These are phyloP conservation scores for Drosophila simulans DNA, from an alignment of 1,140 invertebrate species.

Conservation along the genomic window DNA sequence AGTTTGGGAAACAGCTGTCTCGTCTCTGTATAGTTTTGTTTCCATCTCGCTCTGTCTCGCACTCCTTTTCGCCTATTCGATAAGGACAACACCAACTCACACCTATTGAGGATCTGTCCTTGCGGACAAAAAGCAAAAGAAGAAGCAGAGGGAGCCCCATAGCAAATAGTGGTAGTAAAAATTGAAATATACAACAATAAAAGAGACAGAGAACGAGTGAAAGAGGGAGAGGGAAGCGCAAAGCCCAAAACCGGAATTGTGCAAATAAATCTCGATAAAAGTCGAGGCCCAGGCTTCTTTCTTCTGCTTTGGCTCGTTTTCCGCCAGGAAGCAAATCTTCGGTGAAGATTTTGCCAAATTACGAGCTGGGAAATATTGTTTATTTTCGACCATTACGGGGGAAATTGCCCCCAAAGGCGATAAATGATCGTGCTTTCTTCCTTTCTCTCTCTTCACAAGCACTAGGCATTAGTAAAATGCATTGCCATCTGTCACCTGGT, in stretches of 20 bases:
- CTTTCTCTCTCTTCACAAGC: neutral
- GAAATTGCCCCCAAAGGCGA: slow-evolving; percentile 51
- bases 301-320: slow-evolving; percentile 19
- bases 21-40: no score
- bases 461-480: slow-evolving; percentile 19
- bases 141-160: slow-evolving; percentile 8
- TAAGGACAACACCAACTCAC: slow-evolving; percentile 27
- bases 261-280: slow-evolving; percentile 81
- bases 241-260: slow-evolving; percentile 79
- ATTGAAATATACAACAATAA: slow-evolving; percentile 64
- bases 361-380: slow-evolving; percentile 73
- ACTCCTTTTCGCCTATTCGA: slow-evolving; percentile 30
- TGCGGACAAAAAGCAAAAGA: slow-evolving; percentile 11
- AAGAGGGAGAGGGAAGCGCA: slow-evolving; percentile 46
- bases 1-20: slow-evolving; percentile 66
- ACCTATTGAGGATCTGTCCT: slow-evolving; percentile 48
- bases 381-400: slow-evolving; percentile 74
- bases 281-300: slow-evolving; percentile 34
- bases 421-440: slow-evolving; percentile 31
- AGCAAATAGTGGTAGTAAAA: slow-evolving; percentile 75
- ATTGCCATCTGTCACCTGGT: slow-evolving; percentile 62
- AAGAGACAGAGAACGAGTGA: slow-evolving; percentile 26
- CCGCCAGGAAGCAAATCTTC: slow-evolving; percentile 67
- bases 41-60: slow-evolving; percentile 34
- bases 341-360: slow-evolving; percentile 59